Evolutionary conservation across 2,797 vertebrate species (phyloP).

Genomic region (Pachyuromys duprasi): DNA sequence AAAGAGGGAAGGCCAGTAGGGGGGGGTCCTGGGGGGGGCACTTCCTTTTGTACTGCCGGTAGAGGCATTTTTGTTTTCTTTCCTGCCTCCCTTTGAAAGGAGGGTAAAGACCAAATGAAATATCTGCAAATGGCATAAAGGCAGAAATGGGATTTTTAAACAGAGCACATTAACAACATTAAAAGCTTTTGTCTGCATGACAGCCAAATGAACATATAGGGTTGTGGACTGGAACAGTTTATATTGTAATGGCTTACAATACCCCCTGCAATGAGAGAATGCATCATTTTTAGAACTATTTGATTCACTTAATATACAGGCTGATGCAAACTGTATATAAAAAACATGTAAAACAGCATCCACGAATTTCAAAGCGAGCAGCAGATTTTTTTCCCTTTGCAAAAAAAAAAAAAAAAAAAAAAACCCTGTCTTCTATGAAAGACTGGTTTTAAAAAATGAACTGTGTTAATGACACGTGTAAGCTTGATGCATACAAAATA

Average conservation of each 20-base stretch:
- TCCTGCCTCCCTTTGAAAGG: conserved; percentile 81
- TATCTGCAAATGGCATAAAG: conserved; percentile 90
- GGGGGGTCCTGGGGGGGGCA: conserved; percentile 60
- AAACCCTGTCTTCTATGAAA: conserved; percentile 92
- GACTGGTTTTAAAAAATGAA: conserved; percentile 94
- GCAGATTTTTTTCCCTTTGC: conserved; percentile 92
- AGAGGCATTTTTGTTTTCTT: conserved; percentile 70
- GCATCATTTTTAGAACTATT: conserved; percentile 92
- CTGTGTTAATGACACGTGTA: conserved; percentile 96
- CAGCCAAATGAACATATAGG: conserved; percentile 96
- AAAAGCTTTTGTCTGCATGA: conserved; percentile 96
- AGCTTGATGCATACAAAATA: conserved; percentile 96
- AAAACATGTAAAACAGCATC: conserved; percentile 93
- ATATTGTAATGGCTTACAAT: conserved; percentile 97
- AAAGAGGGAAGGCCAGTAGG: conserved; percentile 20
- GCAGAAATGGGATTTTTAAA: conserved; percentile 91
- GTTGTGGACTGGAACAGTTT: conserved; percentile 95
- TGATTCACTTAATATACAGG: conserved; percentile 92
- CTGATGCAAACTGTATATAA: conserved; percentile 92
- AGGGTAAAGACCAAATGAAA: conserved; percentile 88
- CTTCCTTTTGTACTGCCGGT: conserved; percentile 78
- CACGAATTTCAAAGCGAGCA: conserved; percentile 93
- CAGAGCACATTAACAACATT: conserved; percentile 96
- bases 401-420: conserved; percentile 55
- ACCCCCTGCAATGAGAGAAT: conserved; percentile 95